phyloP scores from a whole-genome alignment of 2,888 invertebrate genomes.

The Danaus chrysippus region DNA sequence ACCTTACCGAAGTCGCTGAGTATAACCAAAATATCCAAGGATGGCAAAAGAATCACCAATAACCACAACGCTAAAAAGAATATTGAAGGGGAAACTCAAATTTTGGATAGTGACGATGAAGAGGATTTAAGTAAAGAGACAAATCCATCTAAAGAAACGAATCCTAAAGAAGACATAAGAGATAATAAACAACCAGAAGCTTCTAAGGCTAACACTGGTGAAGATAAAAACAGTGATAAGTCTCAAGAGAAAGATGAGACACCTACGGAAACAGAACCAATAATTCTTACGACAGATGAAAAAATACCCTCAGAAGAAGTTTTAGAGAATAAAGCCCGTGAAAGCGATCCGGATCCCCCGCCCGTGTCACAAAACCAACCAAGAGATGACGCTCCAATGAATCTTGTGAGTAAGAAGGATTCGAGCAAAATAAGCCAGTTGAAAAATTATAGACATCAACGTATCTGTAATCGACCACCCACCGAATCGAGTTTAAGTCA shows the following conservation, averaged over 20 bases:
- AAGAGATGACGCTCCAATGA: conserved; percentile 38
- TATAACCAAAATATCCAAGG: conserved; percentile 65
- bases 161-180: conserved; percentile 22
- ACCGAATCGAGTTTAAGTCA: conserved; percentile 68
- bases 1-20: conserved; percentile 66
- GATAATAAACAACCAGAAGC: conserved; percentile 4
- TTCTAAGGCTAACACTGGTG: conserved; percentile 4
- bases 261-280: conserved; percentile 32
- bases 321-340: conserved; percentile 50
- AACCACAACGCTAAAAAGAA: conserved; percentile 43
- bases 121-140: conserved; percentile 40
- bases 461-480: conserved; percentile 53
- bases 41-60: conserved; percentile 47
- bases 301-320: conserved; percentile 65
- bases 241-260: conserved; percentile 18
- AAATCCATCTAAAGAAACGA: conserved; percentile 34
- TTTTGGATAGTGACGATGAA: conserved; percentile 68
- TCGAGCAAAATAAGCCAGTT: conserved; percentile 67
- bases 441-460: conserved; percentile 74
- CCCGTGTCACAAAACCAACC: conserved; percentile 29
- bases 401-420: conserved; percentile 43
- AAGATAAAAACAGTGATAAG: conserved; percentile 22
- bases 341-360: conserved; percentile 38
- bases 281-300: conserved; percentile 68
- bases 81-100: conserved; percentile 65